Evolutionary conservation across 2,888 invertebrate species (phyloP).

Genomic region (Augiades crinisus): DNA sequence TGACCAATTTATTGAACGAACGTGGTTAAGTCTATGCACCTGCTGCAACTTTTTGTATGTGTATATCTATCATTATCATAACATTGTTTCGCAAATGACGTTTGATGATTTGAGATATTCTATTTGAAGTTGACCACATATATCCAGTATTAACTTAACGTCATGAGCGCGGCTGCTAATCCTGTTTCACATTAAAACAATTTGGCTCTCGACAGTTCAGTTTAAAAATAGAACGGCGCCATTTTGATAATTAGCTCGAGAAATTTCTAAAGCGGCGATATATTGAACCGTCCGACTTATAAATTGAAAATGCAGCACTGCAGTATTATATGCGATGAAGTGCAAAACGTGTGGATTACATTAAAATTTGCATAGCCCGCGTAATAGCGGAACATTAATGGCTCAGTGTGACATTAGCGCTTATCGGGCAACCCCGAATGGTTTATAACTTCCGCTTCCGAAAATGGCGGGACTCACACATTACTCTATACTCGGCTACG

Average conservation of each 20-base stretch:
- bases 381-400: slow-evolving; percentile 39
- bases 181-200: too few relatives aligned
- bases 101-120: too few relatives aligned
- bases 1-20: too few relatives aligned
- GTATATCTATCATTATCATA: too few relatives aligned
- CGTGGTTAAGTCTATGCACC: too few relatives aligned
- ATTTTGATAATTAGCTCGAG: background rate
- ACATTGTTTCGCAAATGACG: too few relatives aligned
- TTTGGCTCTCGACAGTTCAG: too few relatives aligned
- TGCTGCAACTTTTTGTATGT: too few relatives aligned
- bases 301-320: slow-evolving; percentile 21
- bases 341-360: slow-evolving; percentile 31
- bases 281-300: slow-evolving; percentile 4
- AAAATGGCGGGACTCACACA: slow-evolving; percentile 30
- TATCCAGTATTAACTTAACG: too few relatives aligned
- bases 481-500: slow-evolving; percentile 11
- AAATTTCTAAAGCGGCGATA: background rate
- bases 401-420: slow-evolving; percentile 42
- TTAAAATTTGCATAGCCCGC: slow-evolving; percentile 37
- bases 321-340: slow-evolving; percentile 18
- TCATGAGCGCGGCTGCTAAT: too few relatives aligned
- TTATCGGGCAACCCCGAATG: slow-evolving; percentile 43
- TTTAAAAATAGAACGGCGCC: too few relatives aligned
- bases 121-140: too few relatives aligned
- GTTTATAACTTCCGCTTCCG: slow-evolving; percentile 48